Base-by-base conservation (phyloP, 2,888 invertebrate genomes). In the Neoascia interrupta region DNA sequence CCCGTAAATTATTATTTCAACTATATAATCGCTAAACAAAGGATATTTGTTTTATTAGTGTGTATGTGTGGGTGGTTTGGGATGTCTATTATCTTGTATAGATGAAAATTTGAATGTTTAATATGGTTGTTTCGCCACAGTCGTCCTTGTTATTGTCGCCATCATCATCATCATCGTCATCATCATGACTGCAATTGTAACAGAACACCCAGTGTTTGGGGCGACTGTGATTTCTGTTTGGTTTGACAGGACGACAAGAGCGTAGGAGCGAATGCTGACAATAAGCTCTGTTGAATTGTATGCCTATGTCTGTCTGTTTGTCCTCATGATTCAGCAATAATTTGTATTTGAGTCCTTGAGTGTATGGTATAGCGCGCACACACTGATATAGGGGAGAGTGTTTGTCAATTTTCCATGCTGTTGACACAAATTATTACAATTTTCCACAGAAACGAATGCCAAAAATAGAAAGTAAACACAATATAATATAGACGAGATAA, bases 41-140 rank as follows among this genome's bases (percentile, higher is more conserved):
- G 47, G 56, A 68, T 58, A 28, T 21, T 6, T 28, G 19, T 21
- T 8, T 53, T 15, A 16, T 49, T 34, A 10, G 15, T 51, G 31
- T 49, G 31, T 31, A 31, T 5, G 31, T 3, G 31, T 31, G 31
- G 31, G 8, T n/a, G 31, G n/a, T 31, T n/a, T n/a, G n/a, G 31
- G 31, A 31, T 3, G 8, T 3, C 31, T 5, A 6, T 8, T 31
- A 23, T 41, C 26, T 39, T 39, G 31, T 23, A 34, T 19, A 21
- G 41, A 31, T 31, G 63, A 8, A 43, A 51, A 72, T 63, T 72
- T 64, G 53, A 61, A 63, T 72, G 70, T 58, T 63, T 64, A 72
- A 56, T 72, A 41, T 19, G 43, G 21, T 72, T 72, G 72, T 72
- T 63, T 63, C 54, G 18, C 34, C 56, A 51, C 41, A 51, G 41